A percentile compares a stretch with the other conserved stretches of the same genome.
phyloP scores from a whole-genome alignment of 1,140 invertebrate species.

The Cryptotermes secundus region DNA sequence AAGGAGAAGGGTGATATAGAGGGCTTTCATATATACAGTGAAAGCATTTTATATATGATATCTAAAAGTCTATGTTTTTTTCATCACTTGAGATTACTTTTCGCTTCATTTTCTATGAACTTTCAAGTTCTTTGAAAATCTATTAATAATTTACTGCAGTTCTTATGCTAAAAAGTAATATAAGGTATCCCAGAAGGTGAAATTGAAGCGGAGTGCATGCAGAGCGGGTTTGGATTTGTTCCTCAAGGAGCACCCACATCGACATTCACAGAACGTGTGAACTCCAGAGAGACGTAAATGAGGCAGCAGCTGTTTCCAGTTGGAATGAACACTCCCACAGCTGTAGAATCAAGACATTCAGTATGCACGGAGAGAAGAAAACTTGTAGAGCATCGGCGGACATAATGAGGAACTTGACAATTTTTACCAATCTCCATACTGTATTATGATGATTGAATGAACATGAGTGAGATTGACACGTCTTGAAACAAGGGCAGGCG shows the following conservation, averaged over 20 bases:
- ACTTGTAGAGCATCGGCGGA: no score
- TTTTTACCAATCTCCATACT: no score
- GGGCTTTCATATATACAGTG: no score
- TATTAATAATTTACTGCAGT: neutral
- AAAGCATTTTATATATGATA: neutral
- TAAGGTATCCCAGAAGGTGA: neutral
- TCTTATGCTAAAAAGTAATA: neutral
- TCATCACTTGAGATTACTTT: neutral
- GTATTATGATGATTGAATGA: no score
- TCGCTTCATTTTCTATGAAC: neutral
- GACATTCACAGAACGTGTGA: neutral
- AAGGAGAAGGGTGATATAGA: no score
- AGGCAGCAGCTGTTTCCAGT: neutral
- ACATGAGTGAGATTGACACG: no score
- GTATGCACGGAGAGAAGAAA: no score
- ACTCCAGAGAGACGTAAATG: neutral
- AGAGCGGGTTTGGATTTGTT: neutral
- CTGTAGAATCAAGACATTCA: no score
- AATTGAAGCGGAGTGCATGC: neutral
- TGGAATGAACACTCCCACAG: no score
- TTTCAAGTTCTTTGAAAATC: neutral
- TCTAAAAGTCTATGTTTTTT: neutral
- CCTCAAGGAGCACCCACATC: neutral
- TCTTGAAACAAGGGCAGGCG: no score
- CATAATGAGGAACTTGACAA: no score